Percentiles rank a stretch among this genome's conserved stretches.
Evolutionary conservation across 2,888 invertebrate genomes (phyloP).

Genomic region (Sphaeridia pumilis): DNA sequence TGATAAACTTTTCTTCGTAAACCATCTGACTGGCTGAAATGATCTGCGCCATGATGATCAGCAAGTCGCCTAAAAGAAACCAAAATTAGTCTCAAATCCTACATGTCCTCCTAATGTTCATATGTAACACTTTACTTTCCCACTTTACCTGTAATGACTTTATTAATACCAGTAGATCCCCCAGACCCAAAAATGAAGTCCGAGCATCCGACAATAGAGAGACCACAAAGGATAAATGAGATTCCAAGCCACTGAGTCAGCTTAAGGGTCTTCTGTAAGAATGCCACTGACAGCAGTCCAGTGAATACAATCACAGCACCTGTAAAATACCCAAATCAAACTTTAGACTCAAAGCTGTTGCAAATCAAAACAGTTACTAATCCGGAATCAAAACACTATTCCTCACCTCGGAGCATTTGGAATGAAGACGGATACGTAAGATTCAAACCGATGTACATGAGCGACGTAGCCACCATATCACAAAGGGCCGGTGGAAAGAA

Average conservation of each 20-base stretch:
- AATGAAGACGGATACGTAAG: slow-evolving; percentile 88
- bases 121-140: too few relatives aligned
- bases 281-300: slow-evolving; percentile 70
- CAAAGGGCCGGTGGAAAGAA: slow-evolving; percentile 77
- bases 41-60: slow-evolving; percentile 54
- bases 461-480: slow-evolving; percentile 76
- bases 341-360: neutral
- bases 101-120: neutral
- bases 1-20: slow-evolving; percentile 81
- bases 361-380: slow-evolving; percentile 4
- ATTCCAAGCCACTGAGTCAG: slow-evolving; percentile 67
- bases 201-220: slow-evolving; percentile 59
- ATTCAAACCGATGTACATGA: slow-evolving; percentile 82
- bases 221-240: slow-evolving; percentile 55
- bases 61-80: slow-evolving; percentile 43
- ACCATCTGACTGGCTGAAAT: slow-evolving; percentile 86
- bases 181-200: slow-evolving; percentile 48
- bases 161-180: slow-evolving; percentile 23
- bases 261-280: slow-evolving; percentile 55
- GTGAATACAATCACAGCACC: slow-evolving; percentile 80
- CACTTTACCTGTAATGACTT: slow-evolving; percentile 31
- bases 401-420: slow-evolving; percentile 80
- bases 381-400: slow-evolving; percentile 12
- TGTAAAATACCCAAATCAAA: slow-evolving; percentile 36
- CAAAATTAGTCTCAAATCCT: neutral